Conservation (phyloP, 2,113 vertebrate genomes). For the Uria lomvia region DNA sequence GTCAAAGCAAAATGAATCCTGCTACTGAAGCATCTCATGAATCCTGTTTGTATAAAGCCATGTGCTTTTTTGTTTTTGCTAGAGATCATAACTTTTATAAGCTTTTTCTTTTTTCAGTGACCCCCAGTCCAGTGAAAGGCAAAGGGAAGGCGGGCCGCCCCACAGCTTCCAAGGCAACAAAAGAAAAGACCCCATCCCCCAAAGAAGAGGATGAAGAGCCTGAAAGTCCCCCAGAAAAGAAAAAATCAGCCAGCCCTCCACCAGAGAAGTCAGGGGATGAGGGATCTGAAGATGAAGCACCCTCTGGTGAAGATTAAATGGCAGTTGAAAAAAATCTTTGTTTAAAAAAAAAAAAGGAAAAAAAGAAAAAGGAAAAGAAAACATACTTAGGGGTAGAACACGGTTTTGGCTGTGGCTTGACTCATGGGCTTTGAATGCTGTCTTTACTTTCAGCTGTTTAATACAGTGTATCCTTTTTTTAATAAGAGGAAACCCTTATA, state of each 20-base stretch:
- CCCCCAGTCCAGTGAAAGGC: constrained; percentile 95
- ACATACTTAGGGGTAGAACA: constrained; percentile 76
- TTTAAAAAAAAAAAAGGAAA: constrained; percentile 56
- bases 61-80: not conserved
- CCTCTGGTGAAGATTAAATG: constrained; percentile 95
- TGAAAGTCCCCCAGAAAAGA: constrained; percentile 82
- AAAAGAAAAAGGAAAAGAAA: constrained; percentile 50
- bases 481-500: constrained; percentile 63
- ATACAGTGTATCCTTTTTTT: constrained; percentile 69
- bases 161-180: constrained; percentile 87
- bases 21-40: not conserved
- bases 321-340: constrained; percentile 75
- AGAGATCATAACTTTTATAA: not conserved
- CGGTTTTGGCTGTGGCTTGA: constrained; percentile 82
- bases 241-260: constrained; percentile 83
- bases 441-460: constrained; percentile 72
- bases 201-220: constrained; percentile 92
- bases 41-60: not conserved
- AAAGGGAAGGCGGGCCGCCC: constrained; percentile 95
- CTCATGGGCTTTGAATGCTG: constrained; percentile 81
- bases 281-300: constrained; percentile 94
- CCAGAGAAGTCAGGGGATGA: constrained; percentile 92
- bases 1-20: not conserved
- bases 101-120: constrained; percentile 77
- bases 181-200: constrained; percentile 95